phyloP scores from a whole-genome alignment of 1,140 invertebrate genomes.

The Caenorhabditis latens region DNA sequence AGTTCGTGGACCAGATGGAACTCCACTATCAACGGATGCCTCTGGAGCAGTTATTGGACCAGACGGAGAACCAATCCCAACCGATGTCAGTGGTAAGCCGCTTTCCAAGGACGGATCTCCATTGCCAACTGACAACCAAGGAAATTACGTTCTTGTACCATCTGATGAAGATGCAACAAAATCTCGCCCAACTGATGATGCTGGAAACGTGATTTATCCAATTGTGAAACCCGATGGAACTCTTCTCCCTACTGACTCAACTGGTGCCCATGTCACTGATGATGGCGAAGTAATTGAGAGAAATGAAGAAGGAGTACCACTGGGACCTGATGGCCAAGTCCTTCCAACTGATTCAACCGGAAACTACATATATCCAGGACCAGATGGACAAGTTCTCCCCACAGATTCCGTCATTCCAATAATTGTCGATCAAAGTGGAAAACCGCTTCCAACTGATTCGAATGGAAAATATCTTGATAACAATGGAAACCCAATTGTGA shows the following conservation, averaged over 20 bases:
- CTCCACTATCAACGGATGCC: too few relatives aligned
- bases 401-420: slow-evolving; percentile 9
- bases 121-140: slow-evolving; percentile 65
- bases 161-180: neutral
- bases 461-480: slow-evolving; percentile 48
- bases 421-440: slow-evolving; percentile 64
- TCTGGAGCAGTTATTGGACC: too few relatives aligned
- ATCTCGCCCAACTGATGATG: slow-evolving; percentile 14
- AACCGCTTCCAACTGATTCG: slow-evolving; percentile 61
- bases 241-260: neutral
- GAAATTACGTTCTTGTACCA: slow-evolving; percentile 40
- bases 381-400: slow-evolving; percentile 38
- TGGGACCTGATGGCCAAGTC: slow-evolving; percentile 54
- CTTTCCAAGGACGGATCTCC: slow-evolving; percentile 14
- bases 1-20: too few relatives aligned
- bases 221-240: neutral
- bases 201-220: slow-evolving; percentile 35
- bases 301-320: slow-evolving; percentile 49
- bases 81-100: too few relatives aligned
- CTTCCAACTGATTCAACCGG: slow-evolving; percentile 53
- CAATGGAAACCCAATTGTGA: slow-evolving; percentile 54
- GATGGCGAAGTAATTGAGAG: slow-evolving; percentile 51
- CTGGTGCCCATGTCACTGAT: slow-evolving; percentile 22
- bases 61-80: too few relatives aligned
- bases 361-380: slow-evolving; percentile 63